Conservation (phyloP, 2,888 invertebrate species). For the Ptilodon capucinus region DNA sequence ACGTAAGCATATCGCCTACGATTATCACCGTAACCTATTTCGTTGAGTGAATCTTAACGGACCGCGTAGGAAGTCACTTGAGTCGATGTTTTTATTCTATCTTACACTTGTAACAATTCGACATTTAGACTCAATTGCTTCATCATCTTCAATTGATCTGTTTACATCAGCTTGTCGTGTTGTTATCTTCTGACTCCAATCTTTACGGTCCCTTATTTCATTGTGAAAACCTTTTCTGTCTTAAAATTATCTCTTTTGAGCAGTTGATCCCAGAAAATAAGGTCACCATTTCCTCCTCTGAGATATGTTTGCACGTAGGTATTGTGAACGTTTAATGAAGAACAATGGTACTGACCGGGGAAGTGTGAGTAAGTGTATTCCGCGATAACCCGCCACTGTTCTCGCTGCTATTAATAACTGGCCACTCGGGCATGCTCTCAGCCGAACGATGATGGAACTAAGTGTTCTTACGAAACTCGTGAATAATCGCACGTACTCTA, state of each 20-base stretch:
- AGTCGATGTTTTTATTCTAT: neutral
- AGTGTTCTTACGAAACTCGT: constrained; percentile 33
- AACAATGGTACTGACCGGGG: neutral
- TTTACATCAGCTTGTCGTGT: no score
- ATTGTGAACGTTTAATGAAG: neutral
- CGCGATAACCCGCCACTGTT: constrained; percentile 37
- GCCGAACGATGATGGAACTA: constrained; percentile 30
- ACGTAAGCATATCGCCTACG: neutral
- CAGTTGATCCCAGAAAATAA: neutral
- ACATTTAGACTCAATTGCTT: neutral
- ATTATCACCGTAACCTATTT: neutral
- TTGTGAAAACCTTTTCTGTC: no score
- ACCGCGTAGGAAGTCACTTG: neutral
- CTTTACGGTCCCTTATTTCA: no score
- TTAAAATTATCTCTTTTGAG: neutral
- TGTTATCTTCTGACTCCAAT: no score
- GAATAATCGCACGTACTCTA: constrained; percentile 4
- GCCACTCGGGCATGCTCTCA: constrained; percentile 35
- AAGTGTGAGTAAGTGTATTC: constrained; percentile 35
- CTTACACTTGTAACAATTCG: neutral
- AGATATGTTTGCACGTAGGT: neutral
- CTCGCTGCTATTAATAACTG: constrained; percentile 29
- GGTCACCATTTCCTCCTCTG: neutral
- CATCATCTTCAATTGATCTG: no score
- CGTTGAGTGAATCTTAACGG: neutral